These are phyloP conservation scores for Tympanuchus pallidicinctus DNA, from an alignment of 2,113 vertebrate genomes.

Conservation along the genomic window DNA sequence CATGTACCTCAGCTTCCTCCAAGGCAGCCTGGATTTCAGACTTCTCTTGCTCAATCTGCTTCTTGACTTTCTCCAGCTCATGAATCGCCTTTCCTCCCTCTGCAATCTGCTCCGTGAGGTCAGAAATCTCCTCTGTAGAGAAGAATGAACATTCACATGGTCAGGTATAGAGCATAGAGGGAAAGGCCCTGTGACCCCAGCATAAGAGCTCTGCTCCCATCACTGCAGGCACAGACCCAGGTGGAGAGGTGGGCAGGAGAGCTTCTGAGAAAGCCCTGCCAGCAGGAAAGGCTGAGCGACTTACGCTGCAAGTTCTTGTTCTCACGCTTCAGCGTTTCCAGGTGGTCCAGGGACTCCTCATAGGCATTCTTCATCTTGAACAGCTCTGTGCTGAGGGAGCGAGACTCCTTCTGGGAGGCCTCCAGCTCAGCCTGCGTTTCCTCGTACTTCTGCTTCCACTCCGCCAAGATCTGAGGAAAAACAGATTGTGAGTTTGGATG, in stretches of 20 bases:
- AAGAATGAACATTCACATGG: neutral
- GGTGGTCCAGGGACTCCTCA: constrained; percentile 83
- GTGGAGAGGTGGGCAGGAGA: neutral
- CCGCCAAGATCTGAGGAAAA: constrained; percentile 72
- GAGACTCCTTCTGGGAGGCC: constrained; percentile 82
- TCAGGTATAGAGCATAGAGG: neutral
- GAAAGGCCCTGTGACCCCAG: neutral
- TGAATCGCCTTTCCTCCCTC: constrained; percentile 88
- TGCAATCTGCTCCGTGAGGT: constrained; percentile 85
- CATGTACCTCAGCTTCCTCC: too few species aligned
- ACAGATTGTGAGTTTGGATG: neutral
- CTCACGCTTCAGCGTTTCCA: constrained; percentile 83
- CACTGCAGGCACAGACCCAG: neutral
- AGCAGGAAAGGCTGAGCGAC: neutral
- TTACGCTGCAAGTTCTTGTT: constrained; percentile 86
- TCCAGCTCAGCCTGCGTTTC: constrained; percentile 83
- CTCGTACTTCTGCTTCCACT: constrained; percentile 82
- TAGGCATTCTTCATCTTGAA: constrained; percentile 85
- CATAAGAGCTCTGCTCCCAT: neutral
- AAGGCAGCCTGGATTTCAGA: too few species aligned
- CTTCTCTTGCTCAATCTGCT: too few species aligned
- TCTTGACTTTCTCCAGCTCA: constrained; percentile 85
- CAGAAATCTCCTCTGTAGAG: constrained; percentile 86
- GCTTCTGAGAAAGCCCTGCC: neutral
- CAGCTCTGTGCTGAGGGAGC: constrained; percentile 81